These are phyloP conservation scores for Papilio helenus DNA, from an alignment of 1,140 invertebrate species.

Conservation along the genomic window DNA sequence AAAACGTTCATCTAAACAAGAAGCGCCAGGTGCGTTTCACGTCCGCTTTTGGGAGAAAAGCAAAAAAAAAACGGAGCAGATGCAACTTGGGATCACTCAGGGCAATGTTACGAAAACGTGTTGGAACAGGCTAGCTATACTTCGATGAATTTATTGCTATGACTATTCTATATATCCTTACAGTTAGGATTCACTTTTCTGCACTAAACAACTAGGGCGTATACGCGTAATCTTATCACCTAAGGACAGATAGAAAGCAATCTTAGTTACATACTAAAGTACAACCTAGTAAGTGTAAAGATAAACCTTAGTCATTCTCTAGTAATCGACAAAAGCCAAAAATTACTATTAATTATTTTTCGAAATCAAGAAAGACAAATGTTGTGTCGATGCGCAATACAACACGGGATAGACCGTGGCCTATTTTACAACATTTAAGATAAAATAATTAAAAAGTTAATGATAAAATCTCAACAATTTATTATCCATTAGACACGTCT, in stretches of 20 bases:
- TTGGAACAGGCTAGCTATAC: neutral
- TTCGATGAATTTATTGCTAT: neutral
- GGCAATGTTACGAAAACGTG: conserved; percentile 38
- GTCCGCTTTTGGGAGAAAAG: conserved; percentile 59
- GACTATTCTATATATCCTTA: neutral
- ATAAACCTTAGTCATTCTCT: neutral
- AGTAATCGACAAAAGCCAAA: neutral
- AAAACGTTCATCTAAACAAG: conserved; percentile 43
- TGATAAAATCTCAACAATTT: neutral
- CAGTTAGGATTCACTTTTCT: neutral
- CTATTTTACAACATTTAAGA: neutral
- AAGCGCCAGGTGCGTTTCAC: conserved; percentile 71
- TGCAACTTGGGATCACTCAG: conserved; percentile 52
- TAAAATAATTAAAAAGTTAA: conserved; percentile 5
- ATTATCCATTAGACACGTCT: conserved; percentile 7
- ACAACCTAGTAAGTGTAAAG: neutral
- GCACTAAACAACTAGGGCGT: neutral
- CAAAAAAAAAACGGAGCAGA: conserved; percentile 55
- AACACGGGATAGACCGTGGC: neutral
- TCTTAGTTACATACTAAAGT: neutral
- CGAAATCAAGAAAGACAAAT: neutral
- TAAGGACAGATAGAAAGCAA: neutral
- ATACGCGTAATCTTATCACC: neutral
- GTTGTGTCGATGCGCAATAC: neutral
- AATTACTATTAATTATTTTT: neutral